These are phyloP conservation scores for Decapterus maruadsi DNA, from an alignment of 2,797 vertebrate species.

Conservation along the genomic window DNA sequence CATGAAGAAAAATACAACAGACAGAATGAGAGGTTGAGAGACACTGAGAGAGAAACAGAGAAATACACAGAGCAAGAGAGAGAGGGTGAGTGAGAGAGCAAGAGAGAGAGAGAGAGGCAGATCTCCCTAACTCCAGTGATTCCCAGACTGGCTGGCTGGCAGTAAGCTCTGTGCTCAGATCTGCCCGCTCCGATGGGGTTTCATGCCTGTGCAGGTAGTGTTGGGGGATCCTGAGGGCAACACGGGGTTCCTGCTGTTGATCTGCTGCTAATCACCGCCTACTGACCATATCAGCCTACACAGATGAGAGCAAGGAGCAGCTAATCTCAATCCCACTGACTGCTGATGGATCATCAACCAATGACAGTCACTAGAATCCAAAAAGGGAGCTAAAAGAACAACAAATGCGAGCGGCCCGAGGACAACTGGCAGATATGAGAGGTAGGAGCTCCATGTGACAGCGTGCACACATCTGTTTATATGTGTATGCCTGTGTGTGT, in stretches of 20 bases:
- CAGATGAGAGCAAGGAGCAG: constrained; percentile 50
- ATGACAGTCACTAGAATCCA: constrained; percentile 52
- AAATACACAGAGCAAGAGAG: constrained; percentile 19
- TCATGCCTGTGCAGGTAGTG: constrained; percentile 64
- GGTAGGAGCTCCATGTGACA: constrained; percentile 77
- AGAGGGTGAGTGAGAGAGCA: constrained; percentile 40
- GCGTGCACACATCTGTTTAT: constrained; percentile 8
- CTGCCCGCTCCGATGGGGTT: constrained; percentile 78
- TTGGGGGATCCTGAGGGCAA: constrained; percentile 71
- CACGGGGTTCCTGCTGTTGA: constrained; percentile 58
- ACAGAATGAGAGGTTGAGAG: constrained; percentile 43
- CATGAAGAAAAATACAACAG: constrained; percentile 52
- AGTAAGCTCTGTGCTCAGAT: constrained; percentile 76
- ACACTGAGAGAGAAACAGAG: constrained; percentile 25
- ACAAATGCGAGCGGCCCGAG: constrained; percentile 49
- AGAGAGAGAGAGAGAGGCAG: constrained; percentile 58
- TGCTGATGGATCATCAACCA: constrained; percentile 72
- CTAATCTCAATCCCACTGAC: constrained; percentile 46
- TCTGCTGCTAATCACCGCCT: constrained; percentile 31
- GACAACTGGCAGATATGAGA: constrained; percentile 83
- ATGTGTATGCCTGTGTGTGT: background rate
- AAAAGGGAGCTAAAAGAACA: constrained; percentile 67
- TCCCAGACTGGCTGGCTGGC: constrained; percentile 78
- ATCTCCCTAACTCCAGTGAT: constrained; percentile 69
- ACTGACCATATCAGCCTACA: constrained; percentile 33